Base-by-base conservation (phyloP, 1,140 invertebrate genomes). In the Bombyx mori region DNA sequence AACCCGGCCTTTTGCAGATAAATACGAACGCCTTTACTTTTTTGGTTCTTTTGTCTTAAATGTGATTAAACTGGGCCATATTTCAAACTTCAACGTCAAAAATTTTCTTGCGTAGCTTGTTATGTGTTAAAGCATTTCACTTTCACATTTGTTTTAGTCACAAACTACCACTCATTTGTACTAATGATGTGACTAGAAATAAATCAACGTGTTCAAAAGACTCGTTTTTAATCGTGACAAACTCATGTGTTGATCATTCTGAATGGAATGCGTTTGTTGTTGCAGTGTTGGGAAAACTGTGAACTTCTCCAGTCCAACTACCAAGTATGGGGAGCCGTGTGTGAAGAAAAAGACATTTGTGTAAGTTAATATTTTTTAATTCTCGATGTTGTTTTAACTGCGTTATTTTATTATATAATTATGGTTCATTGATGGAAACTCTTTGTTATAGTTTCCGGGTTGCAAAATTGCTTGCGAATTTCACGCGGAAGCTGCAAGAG, bases 261-360 rank as follows among this genome's bases (percentile, higher is more conserved):
- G 47, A 63, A 58, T 55, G 52, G 44, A 61, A 54, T 58, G 47
- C 50, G 58, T 71, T 68, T 88, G 79, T 89, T 89, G 83, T 93
- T 92, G 58, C 91, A 95, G 93, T 94, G 93, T 79, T 94, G 93
- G 93, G 91, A 93, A 79, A 92, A 92, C 75, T 95, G 93, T 89
- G 92, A 94, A 77, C 82, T 91, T 52, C 89, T 94, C 61, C 92
- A 94, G 82, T 92, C 92, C 56, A 93, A 93, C 80, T 94, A 91
- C 86, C 90, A 92, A 86, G 89, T 92, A 26, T 92, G 91, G 89
- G 92, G 92, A 57, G 90, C 90, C 63, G 91, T 92, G 81, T 93
- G 92, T 79, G 90, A 92, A 67, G 89, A 92, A 69, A 89, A 90
- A 71, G 90, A 91, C 69, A 91, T 92, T 79, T 92, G 92, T 80